Evolutionary conservation across 2,797 vertebrate genomes (phyloP).

Genomic region (Anguilla megastoma): DNA sequence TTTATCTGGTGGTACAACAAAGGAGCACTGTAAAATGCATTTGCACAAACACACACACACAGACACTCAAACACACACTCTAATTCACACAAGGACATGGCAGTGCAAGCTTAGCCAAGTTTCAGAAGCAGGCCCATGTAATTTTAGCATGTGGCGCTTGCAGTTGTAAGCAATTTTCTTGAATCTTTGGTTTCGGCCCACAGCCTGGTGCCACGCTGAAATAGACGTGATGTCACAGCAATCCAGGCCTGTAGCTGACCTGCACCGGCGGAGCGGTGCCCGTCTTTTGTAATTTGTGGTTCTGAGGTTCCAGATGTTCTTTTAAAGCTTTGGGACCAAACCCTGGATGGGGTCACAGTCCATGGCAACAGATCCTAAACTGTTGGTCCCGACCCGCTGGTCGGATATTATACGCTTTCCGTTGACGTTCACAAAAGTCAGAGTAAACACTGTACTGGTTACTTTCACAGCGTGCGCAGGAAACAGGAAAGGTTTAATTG

Average conservation of each 20-base stretch:
- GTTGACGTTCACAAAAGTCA: background rate
- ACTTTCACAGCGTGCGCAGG: background rate
- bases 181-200: constrained; percentile 61
- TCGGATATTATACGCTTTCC: background rate
- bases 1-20: constrained; percentile 1
- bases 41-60: constrained; percentile 15
- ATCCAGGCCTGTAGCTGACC: constrained; percentile 29
- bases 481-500: background rate
- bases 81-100: background rate
- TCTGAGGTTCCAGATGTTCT: constrained; percentile 22
- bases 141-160: constrained; percentile 58
- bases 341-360: constrained; percentile 19
- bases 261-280: constrained; percentile 23
- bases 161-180: constrained; percentile 55
- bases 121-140: constrained; percentile 56
- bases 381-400: background rate
- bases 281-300: constrained; percentile 2
- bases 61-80: constrained; percentile 14
- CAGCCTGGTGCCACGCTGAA: constrained; percentile 43
- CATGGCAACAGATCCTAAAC: background rate
- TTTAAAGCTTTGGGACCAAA: background rate
- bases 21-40: background rate
- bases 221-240: constrained; percentile 24
- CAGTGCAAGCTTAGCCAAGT: constrained; percentile 63
- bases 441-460: background rate